phyloP scores from a whole-genome alignment of 35 echinoderm and acorn worm genomes.

The Ophiothrix spiculata region DNA sequence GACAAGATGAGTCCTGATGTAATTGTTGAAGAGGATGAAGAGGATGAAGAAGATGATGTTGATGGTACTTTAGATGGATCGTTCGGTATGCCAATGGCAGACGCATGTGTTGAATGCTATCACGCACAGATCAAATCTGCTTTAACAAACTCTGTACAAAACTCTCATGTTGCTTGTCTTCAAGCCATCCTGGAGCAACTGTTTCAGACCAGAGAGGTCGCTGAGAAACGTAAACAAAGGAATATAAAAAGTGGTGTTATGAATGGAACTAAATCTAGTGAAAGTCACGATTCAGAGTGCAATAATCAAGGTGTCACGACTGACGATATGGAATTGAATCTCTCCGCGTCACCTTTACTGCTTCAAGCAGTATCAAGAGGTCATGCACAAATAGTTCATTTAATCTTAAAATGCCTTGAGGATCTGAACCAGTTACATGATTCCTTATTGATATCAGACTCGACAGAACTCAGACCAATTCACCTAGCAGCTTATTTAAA shows the following conservation, averaged over 20 bases:
- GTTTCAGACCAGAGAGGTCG: not conserved
- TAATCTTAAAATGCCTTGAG: constrained; percentile 23
- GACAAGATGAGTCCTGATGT: too few relatives aligned
- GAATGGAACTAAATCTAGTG: not conserved
- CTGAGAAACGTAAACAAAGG: not conserved
- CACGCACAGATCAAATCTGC: constrained; percentile 12
- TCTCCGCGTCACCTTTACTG: constrained; percentile 15
- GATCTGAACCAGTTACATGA: constrained; percentile 14
- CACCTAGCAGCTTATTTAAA: constrained; percentile 24
- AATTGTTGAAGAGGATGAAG: too few relatives aligned
- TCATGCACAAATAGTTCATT: constrained; percentile 11
- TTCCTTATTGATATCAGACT: not conserved
- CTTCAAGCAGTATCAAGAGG: constrained; percentile 27
- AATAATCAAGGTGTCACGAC: not conserved
- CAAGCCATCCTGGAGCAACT: constrained; percentile 21
- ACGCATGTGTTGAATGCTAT: constrained; percentile 26
- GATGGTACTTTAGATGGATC: not conserved
- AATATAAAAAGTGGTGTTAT: not conserved
- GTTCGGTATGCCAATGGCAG: not conserved
- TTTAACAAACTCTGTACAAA: constrained; percentile 11
- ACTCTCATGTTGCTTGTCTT: constrained; percentile 12
- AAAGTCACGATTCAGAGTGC: not conserved
- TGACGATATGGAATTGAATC: not conserved
- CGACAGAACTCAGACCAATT: not conserved
- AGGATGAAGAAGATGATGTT: not conserved